Evolutionary conservation across 1,140 invertebrate genomes (phyloP).

Genomic region (Drosophila orosa): DNA sequence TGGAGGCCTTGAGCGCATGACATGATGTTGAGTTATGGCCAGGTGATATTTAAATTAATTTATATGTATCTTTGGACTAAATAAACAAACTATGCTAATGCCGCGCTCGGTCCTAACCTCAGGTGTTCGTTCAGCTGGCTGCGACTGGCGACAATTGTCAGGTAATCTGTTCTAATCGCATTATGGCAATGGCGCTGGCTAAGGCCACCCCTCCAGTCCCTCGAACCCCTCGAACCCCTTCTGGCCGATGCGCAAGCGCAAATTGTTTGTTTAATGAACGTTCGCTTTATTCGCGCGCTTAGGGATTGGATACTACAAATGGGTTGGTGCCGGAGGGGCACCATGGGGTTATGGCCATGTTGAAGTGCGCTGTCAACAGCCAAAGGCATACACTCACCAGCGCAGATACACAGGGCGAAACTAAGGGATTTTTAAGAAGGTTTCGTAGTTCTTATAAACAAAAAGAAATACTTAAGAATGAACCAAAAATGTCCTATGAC

Average conservation of each 20-base stretch:
- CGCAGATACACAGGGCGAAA: conserved; percentile 14
- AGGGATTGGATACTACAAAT: conserved; percentile 26
- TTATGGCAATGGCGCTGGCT: conserved; percentile 57
- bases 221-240: neutral
- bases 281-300: conserved; percentile 48
- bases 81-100: conserved; percentile 81
- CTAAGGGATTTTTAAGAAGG: neutral
- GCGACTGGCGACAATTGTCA: conserved; percentile 71
- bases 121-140: conserved; percentile 56
- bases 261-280: conserved; percentile 63
- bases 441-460: too few relatives aligned
- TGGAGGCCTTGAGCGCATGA: conserved; percentile 62
- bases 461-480: neutral
- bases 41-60: conserved; percentile 78
- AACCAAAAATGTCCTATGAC: too few relatives aligned
- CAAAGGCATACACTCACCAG: conserved; percentile 57
- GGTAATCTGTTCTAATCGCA: conserved; percentile 81
- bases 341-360: conserved; percentile 38
- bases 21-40: conserved; percentile 75
- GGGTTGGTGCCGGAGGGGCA: neutral
- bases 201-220: conserved; percentile 7
- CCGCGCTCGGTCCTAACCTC: conserved; percentile 42
- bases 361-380: conserved; percentile 67
- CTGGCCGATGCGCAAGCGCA: conserved; percentile 22
- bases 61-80: conserved; percentile 75